phyloP scores from a whole-genome alignment of 2,888 invertebrate genomes.

The Dichetophora obliterata region DNA sequence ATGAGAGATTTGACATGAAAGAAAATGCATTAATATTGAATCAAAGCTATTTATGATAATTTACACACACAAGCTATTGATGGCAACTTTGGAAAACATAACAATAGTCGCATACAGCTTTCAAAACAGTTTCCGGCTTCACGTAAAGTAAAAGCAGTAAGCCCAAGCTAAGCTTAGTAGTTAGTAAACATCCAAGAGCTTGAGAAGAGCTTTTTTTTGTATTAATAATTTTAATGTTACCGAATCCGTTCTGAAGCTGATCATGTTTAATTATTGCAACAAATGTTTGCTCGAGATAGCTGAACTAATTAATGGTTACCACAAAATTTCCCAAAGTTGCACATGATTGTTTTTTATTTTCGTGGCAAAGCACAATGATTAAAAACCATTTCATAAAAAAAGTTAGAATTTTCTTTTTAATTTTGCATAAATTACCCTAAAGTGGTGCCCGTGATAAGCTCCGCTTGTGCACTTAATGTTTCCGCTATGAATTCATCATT shows the following conservation, averaged over 20 bases:
- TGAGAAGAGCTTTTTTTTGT: no score
- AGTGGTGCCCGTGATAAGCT: slow-evolving; percentile 86
- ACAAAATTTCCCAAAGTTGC: neutral
- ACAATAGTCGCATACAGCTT: no score
- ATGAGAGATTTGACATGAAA: neutral
- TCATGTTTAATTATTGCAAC: no score
- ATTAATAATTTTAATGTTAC: no score
- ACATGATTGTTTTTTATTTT: no score
- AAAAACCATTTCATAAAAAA: neutral
- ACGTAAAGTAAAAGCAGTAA: no score
- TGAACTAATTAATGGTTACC: neutral
- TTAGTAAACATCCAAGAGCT: no score
- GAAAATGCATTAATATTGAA: neutral
- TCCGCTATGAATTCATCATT: slow-evolving; percentile 91
- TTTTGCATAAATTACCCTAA: slow-evolving; percentile 78
- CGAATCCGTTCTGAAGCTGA: no score
- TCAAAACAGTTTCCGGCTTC: no score
- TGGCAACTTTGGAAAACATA: neutral
- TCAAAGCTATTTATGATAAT: neutral
- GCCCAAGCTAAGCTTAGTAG: no score
- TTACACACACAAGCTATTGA: neutral
- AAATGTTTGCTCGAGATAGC: no score
- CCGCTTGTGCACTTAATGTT: slow-evolving; percentile 86
- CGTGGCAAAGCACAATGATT: neutral
- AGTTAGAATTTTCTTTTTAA: neutral